A percentile compares a stretch with the other conserved stretches of the same genome.
phyloP scores from a whole-genome alignment of 2,113 vertebrate species.

The Dromiciops gliroides region DNA sequence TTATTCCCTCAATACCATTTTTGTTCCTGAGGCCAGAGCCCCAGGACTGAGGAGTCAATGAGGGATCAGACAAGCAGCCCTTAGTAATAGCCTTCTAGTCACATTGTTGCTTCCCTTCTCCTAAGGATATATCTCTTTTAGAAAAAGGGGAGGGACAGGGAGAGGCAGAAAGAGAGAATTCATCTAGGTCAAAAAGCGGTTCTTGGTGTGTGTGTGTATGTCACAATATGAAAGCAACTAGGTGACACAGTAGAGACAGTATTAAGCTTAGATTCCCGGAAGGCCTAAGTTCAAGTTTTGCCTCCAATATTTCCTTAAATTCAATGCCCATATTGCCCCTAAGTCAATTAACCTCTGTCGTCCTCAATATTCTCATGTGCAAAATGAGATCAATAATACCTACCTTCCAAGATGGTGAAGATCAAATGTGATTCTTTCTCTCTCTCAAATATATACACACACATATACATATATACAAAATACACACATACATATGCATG shows the following conservation, averaged over 20 bases:
- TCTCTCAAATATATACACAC: no score
- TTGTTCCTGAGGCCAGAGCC: not conserved
- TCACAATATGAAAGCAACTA: no score
- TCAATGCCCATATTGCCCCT: not conserved
- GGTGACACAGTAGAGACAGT: not conserved
- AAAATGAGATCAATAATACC: not conserved
- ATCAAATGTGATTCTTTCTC: not conserved
- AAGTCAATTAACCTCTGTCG: not conserved
- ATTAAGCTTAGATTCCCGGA: not conserved
- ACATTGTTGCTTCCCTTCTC: not conserved
- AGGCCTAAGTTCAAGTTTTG: not conserved
- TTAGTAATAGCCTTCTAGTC: not conserved
- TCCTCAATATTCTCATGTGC: not conserved
- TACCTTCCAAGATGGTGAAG: not conserved
- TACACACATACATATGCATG: no score
- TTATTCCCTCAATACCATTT: not conserved
- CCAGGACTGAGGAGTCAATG: not conserved
- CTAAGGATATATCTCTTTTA: not conserved
- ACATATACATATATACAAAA: no score
- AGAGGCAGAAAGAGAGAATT: not conserved
- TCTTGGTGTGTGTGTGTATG: not conserved
- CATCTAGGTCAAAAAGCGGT: not conserved
- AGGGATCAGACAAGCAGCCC: not conserved
- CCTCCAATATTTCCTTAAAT: not conserved
- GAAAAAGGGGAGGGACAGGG: no score